Conservation (phyloP, 37 sponge, comb jelly and placozoan species). For the Halisarca cf. caerulea region DNA sequence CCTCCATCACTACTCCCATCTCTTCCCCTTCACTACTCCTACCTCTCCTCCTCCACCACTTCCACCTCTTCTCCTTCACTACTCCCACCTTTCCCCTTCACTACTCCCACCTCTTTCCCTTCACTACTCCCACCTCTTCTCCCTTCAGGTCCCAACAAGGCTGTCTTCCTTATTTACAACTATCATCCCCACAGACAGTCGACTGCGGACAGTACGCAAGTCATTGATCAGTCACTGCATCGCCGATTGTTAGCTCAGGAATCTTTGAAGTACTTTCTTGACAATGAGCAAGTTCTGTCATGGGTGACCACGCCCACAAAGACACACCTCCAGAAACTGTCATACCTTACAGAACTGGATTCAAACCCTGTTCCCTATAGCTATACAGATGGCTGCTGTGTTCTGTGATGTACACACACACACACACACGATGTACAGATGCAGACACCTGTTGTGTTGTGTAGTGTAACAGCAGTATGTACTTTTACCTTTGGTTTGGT, state of each 20-base stretch:
- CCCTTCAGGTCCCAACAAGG: constrained; percentile 75
- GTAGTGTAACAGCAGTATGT: too few species aligned
- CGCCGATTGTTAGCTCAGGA: constrained; percentile 47
- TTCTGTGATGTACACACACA: too few species aligned
- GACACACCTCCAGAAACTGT: constrained; percentile 55
- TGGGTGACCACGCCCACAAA: constrained; percentile 61
- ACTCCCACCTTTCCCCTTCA: too few species aligned
- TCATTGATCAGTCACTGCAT: constrained; percentile 35
- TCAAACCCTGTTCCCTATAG: constrained; percentile 45
- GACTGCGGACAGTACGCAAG: background rate
- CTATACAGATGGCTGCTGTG: background rate
- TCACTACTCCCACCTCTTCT: too few species aligned
- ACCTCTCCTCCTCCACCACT: too few species aligned
- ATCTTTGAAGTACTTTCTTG: constrained; percentile 52
- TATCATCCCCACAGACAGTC: constrained; percentile 19
- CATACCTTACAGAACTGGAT: constrained; percentile 46
- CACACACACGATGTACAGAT: too few species aligned
- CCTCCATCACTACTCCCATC: too few species aligned
- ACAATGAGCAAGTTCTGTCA: constrained; percentile 63
- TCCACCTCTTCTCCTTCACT: too few species aligned
- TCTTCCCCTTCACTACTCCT: too few species aligned
- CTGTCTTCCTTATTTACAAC: constrained; percentile 62
- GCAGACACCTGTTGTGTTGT: too few species aligned
- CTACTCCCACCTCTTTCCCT: too few species aligned
- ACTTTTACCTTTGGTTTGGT: too few species aligned